phyloP scores from a whole-genome alignment of 2,888 invertebrate genomes.

The Heteromyza rotundicornis region DNA sequence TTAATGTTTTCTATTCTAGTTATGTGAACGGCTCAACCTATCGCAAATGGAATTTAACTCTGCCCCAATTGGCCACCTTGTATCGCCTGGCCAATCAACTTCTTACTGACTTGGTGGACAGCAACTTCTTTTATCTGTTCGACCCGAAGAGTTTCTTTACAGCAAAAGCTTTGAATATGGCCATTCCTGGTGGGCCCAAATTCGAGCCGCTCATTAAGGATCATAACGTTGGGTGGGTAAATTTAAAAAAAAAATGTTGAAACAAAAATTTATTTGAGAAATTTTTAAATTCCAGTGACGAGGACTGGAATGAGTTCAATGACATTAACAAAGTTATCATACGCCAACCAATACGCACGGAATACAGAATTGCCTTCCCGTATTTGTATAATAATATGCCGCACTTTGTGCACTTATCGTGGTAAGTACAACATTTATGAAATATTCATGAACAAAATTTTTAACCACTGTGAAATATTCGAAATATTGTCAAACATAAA shows the following conservation, averaged over 20 bases:
- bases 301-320: constrained; percentile 99
- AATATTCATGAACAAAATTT: neutral
- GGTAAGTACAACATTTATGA: constrained; percentile 71
- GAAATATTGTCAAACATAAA: neutral
- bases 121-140: constrained; percentile 98
- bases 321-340: constrained; percentile 99
- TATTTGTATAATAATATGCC: constrained; percentile 99
- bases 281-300: constrained; percentile 72
- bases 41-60: constrained; percentile 91
- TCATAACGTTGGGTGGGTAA: constrained; percentile 83
- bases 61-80: constrained; percentile 97
- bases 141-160: constrained; percentile 99
- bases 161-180: constrained; percentile 99
- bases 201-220: constrained; percentile 99
- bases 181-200: constrained; percentile 99
- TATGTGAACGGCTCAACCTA: constrained; percentile 97
- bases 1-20: constrained; percentile 63
- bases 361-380: constrained; percentile 99
- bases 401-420: constrained; percentile 96
- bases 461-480: constrained; percentile 31
- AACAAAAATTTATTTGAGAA: too few relatives aligned
- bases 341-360: constrained; percentile 96
- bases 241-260: neutral
- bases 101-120: constrained; percentile 95
- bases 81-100: constrained; percentile 98